These are phyloP conservation scores for Gallinago jamesoni DNA, from an alignment of 2,113 vertebrate genomes.

Conservation along the genomic window DNA sequence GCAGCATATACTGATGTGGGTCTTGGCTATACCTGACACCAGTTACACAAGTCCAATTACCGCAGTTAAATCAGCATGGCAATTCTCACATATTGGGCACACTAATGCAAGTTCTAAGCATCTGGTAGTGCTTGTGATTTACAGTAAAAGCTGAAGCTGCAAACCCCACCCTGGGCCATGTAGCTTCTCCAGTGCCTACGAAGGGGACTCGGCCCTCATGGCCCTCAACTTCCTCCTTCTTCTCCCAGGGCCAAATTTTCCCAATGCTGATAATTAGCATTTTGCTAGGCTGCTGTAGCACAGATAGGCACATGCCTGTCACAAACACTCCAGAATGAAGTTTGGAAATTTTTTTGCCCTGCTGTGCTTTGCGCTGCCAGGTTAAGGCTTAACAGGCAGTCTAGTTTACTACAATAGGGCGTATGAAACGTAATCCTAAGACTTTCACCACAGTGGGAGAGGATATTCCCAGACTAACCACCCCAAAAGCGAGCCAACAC, in stretches of 20 bases:
- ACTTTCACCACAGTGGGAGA: not conserved
- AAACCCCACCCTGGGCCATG: rapidly evolving
- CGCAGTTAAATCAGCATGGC: not conserved
- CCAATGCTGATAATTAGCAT: not conserved
- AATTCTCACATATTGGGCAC: not conserved
- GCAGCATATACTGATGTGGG: not conserved
- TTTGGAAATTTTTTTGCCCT: not conserved
- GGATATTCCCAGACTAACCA: not conserved
- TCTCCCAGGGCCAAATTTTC: not conserved
- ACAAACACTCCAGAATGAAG: not conserved
- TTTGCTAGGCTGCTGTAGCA: not conserved
- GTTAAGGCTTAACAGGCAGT: not conserved
- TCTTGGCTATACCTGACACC: not conserved
- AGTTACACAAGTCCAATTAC: not conserved
- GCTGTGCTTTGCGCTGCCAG: not conserved
- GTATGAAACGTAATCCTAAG: not conserved
- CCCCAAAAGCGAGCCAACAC: not conserved
- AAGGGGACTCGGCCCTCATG: rapidly evolving
- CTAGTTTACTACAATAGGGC: not conserved
- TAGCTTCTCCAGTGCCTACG: not conserved
- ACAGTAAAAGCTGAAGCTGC: not conserved
- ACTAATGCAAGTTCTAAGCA: not conserved
- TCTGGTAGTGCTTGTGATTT: not conserved
- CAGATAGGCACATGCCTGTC: not conserved
- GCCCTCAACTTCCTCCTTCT: not conserved